Base-by-base conservation (phyloP, 2,888 invertebrate genomes). In the Drosophila fulvimacula region DNA sequence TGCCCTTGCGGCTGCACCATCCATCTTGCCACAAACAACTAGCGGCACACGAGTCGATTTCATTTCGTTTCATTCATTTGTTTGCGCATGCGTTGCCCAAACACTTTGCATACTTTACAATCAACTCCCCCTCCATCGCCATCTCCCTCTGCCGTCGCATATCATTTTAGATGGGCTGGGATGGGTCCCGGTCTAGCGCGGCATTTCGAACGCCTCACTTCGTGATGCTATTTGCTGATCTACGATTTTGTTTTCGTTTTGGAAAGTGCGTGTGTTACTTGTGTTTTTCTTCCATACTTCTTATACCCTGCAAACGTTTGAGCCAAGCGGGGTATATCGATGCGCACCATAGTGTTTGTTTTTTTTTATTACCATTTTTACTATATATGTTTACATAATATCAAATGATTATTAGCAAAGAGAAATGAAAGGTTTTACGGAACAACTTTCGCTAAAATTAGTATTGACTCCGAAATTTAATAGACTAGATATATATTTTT, bases 51-150 rank as follows among this genome's bases (percentile, higher is more conserved):
- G 65, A 73, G 79, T 69, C 76, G 66, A 72, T 80, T 66, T 65
- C 76, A 67, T 74, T 70, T 68, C 68, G 68, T 79, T 66, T 65
- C 76, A 67, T 74, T 71, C 72, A 70, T 88, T 88, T 82, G 86
- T 80, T 84, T 84, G 81, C 81, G 74, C 83, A 84, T 88, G 88
- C 88, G 88, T 79, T 27, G 65, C 83, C 69, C 83, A 83, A 76
- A 78, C 76, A 63, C 64, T 73, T 76, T 63, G 76, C 69, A 87
- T 82, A 77, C 77, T 70, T 77, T 82, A 87, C 72, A 69, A 69
- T 73, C 60, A 61, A 61, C 64, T 27, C 46, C 30, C 24, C 2
- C 24, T 2, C 48, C 7, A 6, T 11, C 49, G 0, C 13, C 7
- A 9, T 9, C 27, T 46, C 6, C 17, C 17, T 30, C 48, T 30